Base-by-base conservation (phyloP, 2,113 vertebrate species). In the Sinocyclocheilus maitianheensis region DNA sequence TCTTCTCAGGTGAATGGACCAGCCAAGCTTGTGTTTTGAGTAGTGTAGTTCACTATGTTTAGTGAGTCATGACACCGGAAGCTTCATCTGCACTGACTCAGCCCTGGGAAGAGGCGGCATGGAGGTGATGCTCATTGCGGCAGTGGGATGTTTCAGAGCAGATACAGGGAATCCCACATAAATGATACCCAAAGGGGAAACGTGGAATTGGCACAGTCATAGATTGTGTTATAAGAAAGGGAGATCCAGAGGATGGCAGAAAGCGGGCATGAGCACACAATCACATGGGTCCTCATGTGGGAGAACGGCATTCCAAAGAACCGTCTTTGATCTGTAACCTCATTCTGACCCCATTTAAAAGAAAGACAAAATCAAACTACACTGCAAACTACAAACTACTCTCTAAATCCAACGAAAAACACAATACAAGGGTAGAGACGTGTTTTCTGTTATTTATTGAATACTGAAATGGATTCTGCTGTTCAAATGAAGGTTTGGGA, bases 161-260 rank as follows among this genome's bases (percentile, higher is more conserved):
- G 60, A 77, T 30, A 77, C 77, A 89, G 81, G 67, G 83, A 89
- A 90, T 85, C 87, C 87, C 89, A 91, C 83, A 53, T 46, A 88
- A 87, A 89, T 84, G 77, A 89, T 78, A 81, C 74, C 72, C 55
- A 72, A 84, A 51, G 43, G 81, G 84, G 20, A 88, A 84, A 84
- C 43, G 69, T 84, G 86, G 69, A 77, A 62, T 26, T 63, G 24
- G 26, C 37, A 71, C 16, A 46, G 60, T 78, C 40, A 37, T 77
- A 71, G 74, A 46, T 78, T 18, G 37, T 62, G 69, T 53, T 78
- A 48, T 53, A 30, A 53, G n/a, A 43, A 43, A 78, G 24, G 53
- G 10, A 14, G 34, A 51, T 4, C 46, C 26, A 84, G 55, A 51
- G 26, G 71, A 22, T 67, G 24, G 37, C 78, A 40, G 26, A 53